Evolutionary conservation across 2,113 vertebrate genomes (phyloP).

Genomic region (Pycnonotus jocosus): DNA sequence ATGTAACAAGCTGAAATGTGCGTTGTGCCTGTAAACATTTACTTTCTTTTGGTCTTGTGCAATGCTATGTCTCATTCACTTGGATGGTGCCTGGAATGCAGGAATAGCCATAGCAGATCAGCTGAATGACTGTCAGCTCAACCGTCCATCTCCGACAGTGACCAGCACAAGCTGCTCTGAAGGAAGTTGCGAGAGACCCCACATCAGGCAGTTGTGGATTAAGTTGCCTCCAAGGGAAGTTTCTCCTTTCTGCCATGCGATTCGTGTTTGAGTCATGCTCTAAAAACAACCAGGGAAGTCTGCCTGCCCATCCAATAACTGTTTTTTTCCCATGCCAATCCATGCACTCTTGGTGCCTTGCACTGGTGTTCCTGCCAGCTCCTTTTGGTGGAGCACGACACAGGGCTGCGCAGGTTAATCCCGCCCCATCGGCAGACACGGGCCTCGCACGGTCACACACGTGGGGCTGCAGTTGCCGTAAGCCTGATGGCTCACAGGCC

Average conservation of each 20-base stretch:
- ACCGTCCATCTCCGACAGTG: background rate
- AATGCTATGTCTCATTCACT: constrained; percentile 52
- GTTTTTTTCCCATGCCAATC: background rate
- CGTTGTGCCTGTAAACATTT: constrained; percentile 65
- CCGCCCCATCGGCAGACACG: fast-evolving
- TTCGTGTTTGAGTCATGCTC: background rate
- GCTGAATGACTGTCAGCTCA: background rate
- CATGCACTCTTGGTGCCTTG: background rate
- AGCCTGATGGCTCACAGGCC: background rate
- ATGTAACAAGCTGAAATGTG: constrained; percentile 60
- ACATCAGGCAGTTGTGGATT: background rate
- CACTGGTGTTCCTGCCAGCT: fast-evolving
- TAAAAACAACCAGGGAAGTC: background rate
- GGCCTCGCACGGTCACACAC: background rate
- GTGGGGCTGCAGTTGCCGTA: background rate
- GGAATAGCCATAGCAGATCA: background rate
- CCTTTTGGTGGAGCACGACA: background rate
- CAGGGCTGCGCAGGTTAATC: background rate
- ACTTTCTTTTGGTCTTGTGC: constrained; percentile 61
- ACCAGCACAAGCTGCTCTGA: constrained; percentile 50
- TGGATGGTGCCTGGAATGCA: constrained; percentile 56
- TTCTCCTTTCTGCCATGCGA: background rate
- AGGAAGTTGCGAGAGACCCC: constrained; percentile 49
- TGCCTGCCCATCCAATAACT: background rate
- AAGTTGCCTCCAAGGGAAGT: background rate